A percentile compares a stretch with the other conserved stretches of the same genome.
phyloP scores from a whole-genome alignment of 2,797 vertebrate genomes.

The Sebastiscus albofasciatus region DNA sequence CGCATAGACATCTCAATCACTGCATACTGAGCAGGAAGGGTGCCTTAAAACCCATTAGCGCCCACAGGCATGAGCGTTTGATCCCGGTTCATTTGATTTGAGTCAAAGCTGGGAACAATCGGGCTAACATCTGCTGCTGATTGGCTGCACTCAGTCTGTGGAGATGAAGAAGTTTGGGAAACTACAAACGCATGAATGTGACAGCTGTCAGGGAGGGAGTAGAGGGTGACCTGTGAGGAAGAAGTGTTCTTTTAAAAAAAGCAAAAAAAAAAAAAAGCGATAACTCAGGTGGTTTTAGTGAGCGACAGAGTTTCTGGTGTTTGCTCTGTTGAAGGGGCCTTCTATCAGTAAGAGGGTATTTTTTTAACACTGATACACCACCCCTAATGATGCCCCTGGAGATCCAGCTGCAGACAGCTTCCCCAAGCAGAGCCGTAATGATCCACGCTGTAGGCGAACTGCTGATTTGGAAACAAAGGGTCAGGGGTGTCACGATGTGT shows the following conservation, averaged over 20 bases:
- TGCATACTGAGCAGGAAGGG: slow-evolving; percentile 6
- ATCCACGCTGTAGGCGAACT: slow-evolving; percentile 78
- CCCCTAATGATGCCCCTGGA: slow-evolving; percentile 84
- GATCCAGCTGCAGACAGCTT: slow-evolving; percentile 71
- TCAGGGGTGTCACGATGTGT: slow-evolving; percentile 65
- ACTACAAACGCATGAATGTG: slow-evolving; percentile 39
- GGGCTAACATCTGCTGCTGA: slow-evolving; percentile 56
- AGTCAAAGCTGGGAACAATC: slow-evolving; percentile 35
- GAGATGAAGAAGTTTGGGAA: slow-evolving; percentile 57
- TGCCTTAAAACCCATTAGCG: slow-evolving; percentile 28
- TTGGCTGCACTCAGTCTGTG: slow-evolving; percentile 33
- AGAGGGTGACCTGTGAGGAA: slow-evolving; percentile 19
- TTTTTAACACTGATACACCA: slow-evolving; percentile 42
- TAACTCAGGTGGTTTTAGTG: slow-evolving; percentile 6
- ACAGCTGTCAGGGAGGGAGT: slow-evolving; percentile 48
- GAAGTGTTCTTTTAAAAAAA: slow-evolving; percentile 10
- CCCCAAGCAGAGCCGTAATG: slow-evolving; percentile 74
- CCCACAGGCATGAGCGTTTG: slow-evolving; percentile 24
- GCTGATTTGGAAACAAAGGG: slow-evolving; percentile 81
- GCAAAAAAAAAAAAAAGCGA: slow-evolving; percentile 10
- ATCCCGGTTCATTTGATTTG: slow-evolving; percentile 53
- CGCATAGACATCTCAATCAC: slow-evolving; percentile 14
- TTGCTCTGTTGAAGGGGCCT: not conserved
- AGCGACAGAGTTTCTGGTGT: slow-evolving; percentile 21
- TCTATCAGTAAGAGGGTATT: slow-evolving; percentile 49